A percentile compares a stretch with the other conserved stretches of the same genome.
These are phyloP conservation scores for Caenorhabditis brenneri DNA, from an alignment of 1,140 invertebrate genomes.

Conservation along the genomic window DNA sequence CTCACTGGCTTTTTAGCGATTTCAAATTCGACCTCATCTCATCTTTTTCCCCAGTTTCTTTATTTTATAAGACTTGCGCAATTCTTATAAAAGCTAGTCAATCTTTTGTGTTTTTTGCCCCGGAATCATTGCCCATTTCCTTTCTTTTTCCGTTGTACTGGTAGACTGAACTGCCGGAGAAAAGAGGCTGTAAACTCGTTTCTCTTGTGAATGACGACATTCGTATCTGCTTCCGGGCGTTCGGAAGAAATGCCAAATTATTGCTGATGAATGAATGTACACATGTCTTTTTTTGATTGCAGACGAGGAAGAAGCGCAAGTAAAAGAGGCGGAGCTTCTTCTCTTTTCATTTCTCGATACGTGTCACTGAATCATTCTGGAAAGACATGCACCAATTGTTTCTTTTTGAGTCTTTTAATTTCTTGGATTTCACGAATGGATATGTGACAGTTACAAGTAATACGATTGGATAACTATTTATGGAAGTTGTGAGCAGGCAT, in stretches of 20 bases:
- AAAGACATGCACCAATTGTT: neutral
- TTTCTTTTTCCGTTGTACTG: conserved; percentile 20
- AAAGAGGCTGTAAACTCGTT: conserved; percentile 37
- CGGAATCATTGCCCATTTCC: conserved; percentile 16
- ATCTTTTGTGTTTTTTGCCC: neutral
- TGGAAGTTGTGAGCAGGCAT: conserved; percentile 46
- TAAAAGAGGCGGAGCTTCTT: neutral
- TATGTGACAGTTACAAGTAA: conserved; percentile 28
- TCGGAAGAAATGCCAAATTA: conserved; percentile 41
- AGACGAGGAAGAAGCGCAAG: neutral
- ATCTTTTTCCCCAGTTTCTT: neutral
- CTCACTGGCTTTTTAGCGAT: neutral
- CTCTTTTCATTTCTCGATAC: neutral
- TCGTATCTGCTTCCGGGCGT: conserved; percentile 12
- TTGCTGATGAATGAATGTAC: conserved; percentile 43
- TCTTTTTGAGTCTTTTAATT: neutral
- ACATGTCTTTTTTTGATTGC: conserved; percentile 41
- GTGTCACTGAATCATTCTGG: neutral
- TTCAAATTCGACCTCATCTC: neutral
- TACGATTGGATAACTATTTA: conserved; percentile 42
- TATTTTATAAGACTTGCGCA: neutral
- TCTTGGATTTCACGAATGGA: neutral
- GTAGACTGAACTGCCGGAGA: conserved; percentile 28
- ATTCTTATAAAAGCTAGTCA: conserved; percentile 11
- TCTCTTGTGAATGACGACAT: conserved; percentile 13